Evolutionary conservation across 2,888 invertebrate species (phyloP).

Genomic region (Sussaba pulchella): DNA sequence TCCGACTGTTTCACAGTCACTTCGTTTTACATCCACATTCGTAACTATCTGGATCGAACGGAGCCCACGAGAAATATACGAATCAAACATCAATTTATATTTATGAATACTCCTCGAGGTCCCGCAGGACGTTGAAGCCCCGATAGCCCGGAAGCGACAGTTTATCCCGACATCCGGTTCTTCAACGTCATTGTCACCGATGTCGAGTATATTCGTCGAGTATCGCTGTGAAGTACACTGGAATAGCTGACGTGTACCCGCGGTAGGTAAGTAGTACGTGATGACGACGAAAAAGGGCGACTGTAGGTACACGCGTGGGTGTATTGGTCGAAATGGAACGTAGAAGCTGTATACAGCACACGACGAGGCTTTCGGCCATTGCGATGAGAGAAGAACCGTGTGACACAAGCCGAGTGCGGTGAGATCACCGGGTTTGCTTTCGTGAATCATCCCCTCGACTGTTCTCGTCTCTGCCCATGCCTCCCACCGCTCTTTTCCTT

Average conservation of each 20-base stretch:
- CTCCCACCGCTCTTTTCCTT: conserved; percentile 1
- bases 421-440: conserved; percentile 72
- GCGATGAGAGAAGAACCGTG: conserved; percentile 48
- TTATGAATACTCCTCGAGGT: conserved; percentile 70
- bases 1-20: background rate
- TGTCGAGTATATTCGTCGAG: conserved; percentile 23
- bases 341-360: no score
- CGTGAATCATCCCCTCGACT: conserved; percentile 71
- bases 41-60: background rate
- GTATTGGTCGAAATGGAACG: conserved; percentile 50
- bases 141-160: conserved; percentile 68
- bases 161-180: conserved; percentile 69
- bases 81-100: conserved; percentile 73
- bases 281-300: conserved; percentile 5
- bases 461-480: conserved; percentile 2
- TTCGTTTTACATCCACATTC: background rate
- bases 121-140: conserved; percentile 34
- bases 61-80: no score
- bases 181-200: conserved; percentile 41
- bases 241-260: no score
- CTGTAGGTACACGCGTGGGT: conserved; percentile 15
- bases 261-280: no score
- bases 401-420: conserved; percentile 53
- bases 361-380: conserved; percentile 40
- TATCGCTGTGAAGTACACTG: no score